A percentile compares a stretch with the other conserved stretches of the same genome.
These are phyloP conservation scores for Acanthurus leucopareius DNA, from an alignment of 2,797 vertebrate species.

Conservation along the genomic window DNA sequence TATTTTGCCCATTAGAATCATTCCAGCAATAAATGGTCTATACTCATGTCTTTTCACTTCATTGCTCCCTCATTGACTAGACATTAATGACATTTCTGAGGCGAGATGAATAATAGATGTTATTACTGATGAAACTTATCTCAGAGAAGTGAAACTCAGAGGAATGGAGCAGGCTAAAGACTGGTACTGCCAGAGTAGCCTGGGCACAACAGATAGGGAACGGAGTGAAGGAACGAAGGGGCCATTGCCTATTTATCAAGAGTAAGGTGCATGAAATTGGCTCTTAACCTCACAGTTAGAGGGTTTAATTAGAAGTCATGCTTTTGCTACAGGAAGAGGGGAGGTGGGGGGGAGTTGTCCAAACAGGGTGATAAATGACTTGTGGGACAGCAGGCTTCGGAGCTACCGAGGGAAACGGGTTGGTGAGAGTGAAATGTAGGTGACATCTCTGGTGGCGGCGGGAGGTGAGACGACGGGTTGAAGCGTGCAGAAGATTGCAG, in stretches of 20 bases:
- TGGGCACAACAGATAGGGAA: slow-evolving; percentile 68
- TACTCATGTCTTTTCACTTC: slow-evolving; percentile 48
- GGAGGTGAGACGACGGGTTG: slow-evolving; percentile 59
- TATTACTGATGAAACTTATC: slow-evolving; percentile 61
- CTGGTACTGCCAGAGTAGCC: slow-evolving; percentile 50
- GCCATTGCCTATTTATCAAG: slow-evolving; percentile 84
- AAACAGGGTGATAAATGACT: slow-evolving; percentile 85
- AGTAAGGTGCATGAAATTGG: slow-evolving; percentile 89
- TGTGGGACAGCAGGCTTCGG: slow-evolving; percentile 73
- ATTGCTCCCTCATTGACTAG: slow-evolving; percentile 52
- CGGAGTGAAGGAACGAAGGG: slow-evolving; percentile 58
- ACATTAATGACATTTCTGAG: slow-evolving; percentile 59
- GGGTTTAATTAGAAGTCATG: slow-evolving; percentile 89
- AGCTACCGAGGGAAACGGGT: slow-evolving; percentile 43
- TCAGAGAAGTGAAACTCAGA: slow-evolving; percentile 44
- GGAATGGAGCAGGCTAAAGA: slow-evolving; percentile 45
- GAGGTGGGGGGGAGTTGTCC: slow-evolving; percentile 63
- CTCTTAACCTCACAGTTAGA: slow-evolving; percentile 88
- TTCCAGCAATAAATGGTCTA: slow-evolving; percentile 54
- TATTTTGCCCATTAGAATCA: slow-evolving; percentile 43
- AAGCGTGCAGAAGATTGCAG: slow-evolving; percentile 63
- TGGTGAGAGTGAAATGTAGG: slow-evolving; percentile 70
- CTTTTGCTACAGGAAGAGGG: slow-evolving; percentile 72
- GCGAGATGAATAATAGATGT: slow-evolving; percentile 62
- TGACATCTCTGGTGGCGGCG: slow-evolving; percentile 65